phyloP scores from a whole-genome alignment of 2,113 vertebrate species.

The Labeo rohita region DNA sequence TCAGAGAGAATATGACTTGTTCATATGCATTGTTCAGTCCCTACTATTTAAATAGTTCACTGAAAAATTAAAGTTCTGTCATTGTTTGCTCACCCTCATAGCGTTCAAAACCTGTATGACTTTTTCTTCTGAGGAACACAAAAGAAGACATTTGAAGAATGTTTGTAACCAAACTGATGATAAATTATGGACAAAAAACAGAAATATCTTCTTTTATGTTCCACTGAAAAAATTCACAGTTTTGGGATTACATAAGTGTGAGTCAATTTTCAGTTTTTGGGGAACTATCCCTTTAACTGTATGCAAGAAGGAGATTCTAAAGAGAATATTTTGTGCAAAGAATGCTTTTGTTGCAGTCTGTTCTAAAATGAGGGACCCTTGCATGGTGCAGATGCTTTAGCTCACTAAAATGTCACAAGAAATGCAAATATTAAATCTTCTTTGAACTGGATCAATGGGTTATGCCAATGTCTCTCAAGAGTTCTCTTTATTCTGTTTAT shows the following conservation, averaged over 20 bases:
- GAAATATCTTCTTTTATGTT: background rate
- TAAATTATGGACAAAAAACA: background rate
- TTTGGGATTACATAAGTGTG: background rate
- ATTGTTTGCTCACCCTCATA: background rate
- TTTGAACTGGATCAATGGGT: background rate
- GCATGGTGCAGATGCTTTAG: background rate
- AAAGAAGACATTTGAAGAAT: background rate
- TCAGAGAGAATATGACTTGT: background rate
- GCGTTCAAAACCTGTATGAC: background rate
- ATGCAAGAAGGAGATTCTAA: background rate
- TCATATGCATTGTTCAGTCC: background rate
- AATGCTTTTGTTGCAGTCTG: background rate
- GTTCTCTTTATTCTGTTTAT: background rate
- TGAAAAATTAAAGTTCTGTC: background rate
- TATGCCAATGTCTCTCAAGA: background rate
- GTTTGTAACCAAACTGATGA: background rate
- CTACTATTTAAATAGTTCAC: background rate
- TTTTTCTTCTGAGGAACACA: background rate
- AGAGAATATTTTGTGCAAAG: background rate
- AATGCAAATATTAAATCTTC: conserved; percentile 10
- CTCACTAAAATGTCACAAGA: background rate
- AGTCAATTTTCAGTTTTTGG: background rate
- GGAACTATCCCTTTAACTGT: background rate
- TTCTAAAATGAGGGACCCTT: background rate
- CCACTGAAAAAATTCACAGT: background rate